These are phyloP conservation scores for Bilobella aurantiaca DNA, from an alignment of 1,140 invertebrate genomes.

Conservation along the genomic window DNA sequence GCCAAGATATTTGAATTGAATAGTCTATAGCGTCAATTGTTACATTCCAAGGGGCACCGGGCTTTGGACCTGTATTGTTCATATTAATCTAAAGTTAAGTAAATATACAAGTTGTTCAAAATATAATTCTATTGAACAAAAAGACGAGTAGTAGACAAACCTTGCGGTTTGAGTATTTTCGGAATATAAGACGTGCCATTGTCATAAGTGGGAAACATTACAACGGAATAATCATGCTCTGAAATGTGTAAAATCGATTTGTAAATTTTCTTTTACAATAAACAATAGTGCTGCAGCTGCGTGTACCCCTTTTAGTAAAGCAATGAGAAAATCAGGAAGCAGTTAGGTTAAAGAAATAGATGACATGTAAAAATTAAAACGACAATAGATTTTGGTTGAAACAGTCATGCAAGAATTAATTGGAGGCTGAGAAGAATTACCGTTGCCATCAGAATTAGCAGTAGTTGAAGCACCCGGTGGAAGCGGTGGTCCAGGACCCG, in stretches of 20 bases:
- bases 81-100: too few relatives aligned
- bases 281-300: too few relatives aligned
- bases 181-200: constrained; percentile 58
- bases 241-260: too few relatives aligned
- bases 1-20: constrained; percentile 47
- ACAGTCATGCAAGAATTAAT: constrained; percentile 8
- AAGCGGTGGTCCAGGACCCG: constrained; percentile 4
- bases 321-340: too few relatives aligned
- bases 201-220: constrained; percentile 67
- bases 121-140: too few relatives aligned
- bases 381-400: too few relatives aligned
- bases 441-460: constrained; percentile 14
- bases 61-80: constrained; percentile 77
- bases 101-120: too few relatives aligned
- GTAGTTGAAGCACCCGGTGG: constrained; percentile 22
- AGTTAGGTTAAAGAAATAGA: too few relatives aligned
- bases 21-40: constrained; percentile 41
- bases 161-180: constrained; percentile 59
- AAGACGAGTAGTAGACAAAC: constrained; percentile 40
- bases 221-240: constrained; percentile 67
- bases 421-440: constrained; percentile 3
- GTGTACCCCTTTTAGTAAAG: too few relatives aligned
- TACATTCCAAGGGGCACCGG: constrained; percentile 73
- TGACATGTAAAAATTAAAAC: too few relatives aligned
- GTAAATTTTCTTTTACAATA: too few relatives aligned